phyloP scores from a whole-genome alignment of 2,888 invertebrate species.

The Unio pictorum region DNA sequence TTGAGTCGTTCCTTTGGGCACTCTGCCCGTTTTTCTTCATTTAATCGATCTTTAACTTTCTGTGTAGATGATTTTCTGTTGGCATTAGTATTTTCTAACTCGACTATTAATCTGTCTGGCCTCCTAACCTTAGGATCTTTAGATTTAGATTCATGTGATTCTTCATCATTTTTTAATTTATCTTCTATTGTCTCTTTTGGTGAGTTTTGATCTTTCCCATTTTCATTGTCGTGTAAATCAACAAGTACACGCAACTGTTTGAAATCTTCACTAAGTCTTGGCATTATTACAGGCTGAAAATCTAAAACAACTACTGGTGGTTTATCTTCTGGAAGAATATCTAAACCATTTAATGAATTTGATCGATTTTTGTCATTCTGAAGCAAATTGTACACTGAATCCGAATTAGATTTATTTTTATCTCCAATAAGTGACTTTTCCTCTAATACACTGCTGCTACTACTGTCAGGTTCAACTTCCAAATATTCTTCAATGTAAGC shows the following conservation, averaged over 20 bases:
- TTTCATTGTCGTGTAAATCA: conserved; percentile 38
- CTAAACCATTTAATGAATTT: too few relatives aligned
- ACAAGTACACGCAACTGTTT: conserved; percentile 26
- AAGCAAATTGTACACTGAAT: too few relatives aligned
- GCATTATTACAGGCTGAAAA: too few relatives aligned
- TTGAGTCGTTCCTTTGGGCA: conserved; percentile 23
- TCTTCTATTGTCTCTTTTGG: conserved; percentile 44
- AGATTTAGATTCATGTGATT: neutral
- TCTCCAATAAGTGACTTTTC: too few relatives aligned
- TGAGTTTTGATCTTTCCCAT: conserved; percentile 42
- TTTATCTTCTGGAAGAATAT: too few relatives aligned
- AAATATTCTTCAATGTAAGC: too few relatives aligned
- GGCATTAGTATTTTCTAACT: conserved; percentile 20
- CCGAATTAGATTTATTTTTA: too few relatives aligned
- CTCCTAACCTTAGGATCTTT: conserved; percentile 21
- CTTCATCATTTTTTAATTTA: conserved; percentile 25
- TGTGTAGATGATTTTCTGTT: conserved; percentile 20
- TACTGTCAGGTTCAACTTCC: too few relatives aligned
- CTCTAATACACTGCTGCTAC: too few relatives aligned
- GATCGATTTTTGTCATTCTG: too few relatives aligned
- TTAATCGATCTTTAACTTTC: conserved; percentile 43
- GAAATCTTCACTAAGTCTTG: too few relatives aligned
- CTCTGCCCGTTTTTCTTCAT: conserved; percentile 36
- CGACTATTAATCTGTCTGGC: conserved; percentile 24
- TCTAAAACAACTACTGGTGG: too few relatives aligned